Evolutionary conservation across 2,888 invertebrate genomes (phyloP).

Genomic region (Quadriops clusia): DNA sequence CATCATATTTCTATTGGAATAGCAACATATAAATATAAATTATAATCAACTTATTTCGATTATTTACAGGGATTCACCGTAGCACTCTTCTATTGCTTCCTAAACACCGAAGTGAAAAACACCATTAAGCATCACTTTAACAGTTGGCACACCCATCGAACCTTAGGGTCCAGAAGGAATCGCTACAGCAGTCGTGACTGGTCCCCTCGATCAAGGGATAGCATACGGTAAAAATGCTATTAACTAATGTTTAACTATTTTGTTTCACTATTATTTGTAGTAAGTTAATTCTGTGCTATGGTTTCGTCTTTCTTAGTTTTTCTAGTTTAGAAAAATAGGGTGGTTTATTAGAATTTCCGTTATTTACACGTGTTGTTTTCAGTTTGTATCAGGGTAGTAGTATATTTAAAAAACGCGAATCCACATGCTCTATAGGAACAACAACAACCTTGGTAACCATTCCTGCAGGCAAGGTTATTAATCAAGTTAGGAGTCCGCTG

Average conservation of each 20-base stretch:
- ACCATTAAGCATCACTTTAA: slow-evolving; percentile 68
- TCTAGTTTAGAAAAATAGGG: background rate
- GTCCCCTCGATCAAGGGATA: slow-evolving; percentile 64
- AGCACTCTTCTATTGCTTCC: slow-evolving; percentile 79
- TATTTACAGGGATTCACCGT: slow-evolving; percentile 67
- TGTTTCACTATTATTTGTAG: slow-evolving; percentile 2
- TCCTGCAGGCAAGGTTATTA: slow-evolving; percentile 8
- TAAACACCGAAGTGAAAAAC: slow-evolving; percentile 81
- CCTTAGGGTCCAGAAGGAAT: slow-evolving; percentile 45
- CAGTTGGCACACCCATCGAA: slow-evolving; percentile 58
- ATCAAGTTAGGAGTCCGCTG: slow-evolving; percentile 17
- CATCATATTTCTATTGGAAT: too few relatives aligned
- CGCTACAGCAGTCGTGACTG: slow-evolving; percentile 65
- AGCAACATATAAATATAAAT: too few relatives aligned
- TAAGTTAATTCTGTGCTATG: background rate
- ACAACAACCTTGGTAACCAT: slow-evolving; percentile 53
- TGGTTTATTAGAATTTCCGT: too few relatives aligned
- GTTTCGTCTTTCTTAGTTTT: slow-evolving; percentile 2
- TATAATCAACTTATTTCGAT: slow-evolving; percentile 10
- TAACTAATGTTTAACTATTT: slow-evolving; percentile 5
- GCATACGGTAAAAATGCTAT: slow-evolving; percentile 53
- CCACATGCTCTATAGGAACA: slow-evolving; percentile 61
- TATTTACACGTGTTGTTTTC: slow-evolving; percentile 10
- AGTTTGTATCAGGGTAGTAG: slow-evolving; percentile 22
- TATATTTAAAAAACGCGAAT: slow-evolving; percentile 54